Evolutionary conservation across 2,797 vertebrate genomes (phyloP).

Genomic region (Eupleurogrammus muticus): DNA sequence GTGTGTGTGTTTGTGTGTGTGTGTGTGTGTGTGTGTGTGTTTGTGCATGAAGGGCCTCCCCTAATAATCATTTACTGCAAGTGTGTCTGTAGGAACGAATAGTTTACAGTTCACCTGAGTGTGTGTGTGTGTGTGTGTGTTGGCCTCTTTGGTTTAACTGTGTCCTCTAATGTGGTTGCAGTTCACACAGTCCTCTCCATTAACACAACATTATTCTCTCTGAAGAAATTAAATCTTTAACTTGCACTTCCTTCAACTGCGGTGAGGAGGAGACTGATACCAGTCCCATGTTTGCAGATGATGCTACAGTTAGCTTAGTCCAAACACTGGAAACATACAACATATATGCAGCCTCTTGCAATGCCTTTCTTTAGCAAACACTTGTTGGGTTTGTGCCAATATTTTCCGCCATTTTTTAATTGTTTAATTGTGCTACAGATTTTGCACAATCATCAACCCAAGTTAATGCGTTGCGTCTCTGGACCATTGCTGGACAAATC

Average conservation of each 20-base stretch:
- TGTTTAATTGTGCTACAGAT: too few species aligned
- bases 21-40: slow-evolving; percentile 14
- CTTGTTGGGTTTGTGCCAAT: too few species aligned
- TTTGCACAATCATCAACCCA: too few species aligned
- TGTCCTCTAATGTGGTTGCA: not conserved
- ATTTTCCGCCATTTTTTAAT: too few species aligned
- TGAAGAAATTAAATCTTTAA: not conserved
- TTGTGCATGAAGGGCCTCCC: slow-evolving; percentile 12
- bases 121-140: slow-evolving; percentile 7
- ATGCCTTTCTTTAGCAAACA: too few species aligned
- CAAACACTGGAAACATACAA: not conserved
- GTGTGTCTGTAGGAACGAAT: slow-evolving; percentile 33
- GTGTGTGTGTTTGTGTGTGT: slow-evolving; percentile 11
- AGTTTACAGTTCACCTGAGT: slow-evolving; percentile 38
- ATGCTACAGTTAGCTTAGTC: not conserved
- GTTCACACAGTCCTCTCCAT: not conserved
- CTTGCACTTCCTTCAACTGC: not conserved
- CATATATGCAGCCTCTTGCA: too few species aligned
- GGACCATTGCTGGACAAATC: too few species aligned
- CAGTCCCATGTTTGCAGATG: too few species aligned
- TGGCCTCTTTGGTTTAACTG: not conserved
- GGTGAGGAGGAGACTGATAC: not conserved
- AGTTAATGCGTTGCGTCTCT: too few species aligned
- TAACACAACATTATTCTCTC: not conserved
- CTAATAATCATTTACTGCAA: slow-evolving; percentile 57